Conservation (phyloP, 2,113 vertebrate genomes). For the Clarias batrachus region DNA sequence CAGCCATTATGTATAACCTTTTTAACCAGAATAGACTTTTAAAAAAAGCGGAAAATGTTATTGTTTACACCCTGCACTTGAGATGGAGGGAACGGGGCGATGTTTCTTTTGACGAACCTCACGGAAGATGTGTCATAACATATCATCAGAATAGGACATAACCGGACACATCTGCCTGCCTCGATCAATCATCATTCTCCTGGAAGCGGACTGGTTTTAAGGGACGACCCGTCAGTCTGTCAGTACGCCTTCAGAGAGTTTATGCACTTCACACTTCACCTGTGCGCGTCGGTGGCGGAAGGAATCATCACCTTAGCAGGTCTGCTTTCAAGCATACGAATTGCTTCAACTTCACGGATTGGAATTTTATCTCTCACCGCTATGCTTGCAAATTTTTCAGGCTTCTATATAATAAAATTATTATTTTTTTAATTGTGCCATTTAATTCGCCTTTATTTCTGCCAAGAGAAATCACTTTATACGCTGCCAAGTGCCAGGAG, state of each 20-base stretch:
- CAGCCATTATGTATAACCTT: neutral
- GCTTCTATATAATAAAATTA: neutral
- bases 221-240: neutral
- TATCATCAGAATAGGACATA: neutral
- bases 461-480: neutral
- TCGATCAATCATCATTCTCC: neutral
- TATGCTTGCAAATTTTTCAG: neutral
- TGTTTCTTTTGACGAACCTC: neutral
- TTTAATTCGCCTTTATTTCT: neutral
- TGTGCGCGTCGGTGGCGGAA: neutral
- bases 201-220: neutral
- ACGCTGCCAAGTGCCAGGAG: neutral
- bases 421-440: neutral
- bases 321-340: neutral
- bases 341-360: neutral
- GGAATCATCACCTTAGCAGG: neutral
- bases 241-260: neutral
- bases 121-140: neutral
- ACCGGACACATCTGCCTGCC: slow-evolving; percentile 6
- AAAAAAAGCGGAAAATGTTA: neutral
- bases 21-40: neutral
- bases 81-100: neutral
- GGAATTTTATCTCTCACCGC: neutral
- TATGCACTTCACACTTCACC: neutral
- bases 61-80: neutral